A percentile compares a stretch with the other conserved stretches of the same genome.
These are phyloP conservation scores for Bombus balteatus DNA, from an alignment of 1,140 invertebrate genomes.

Conservation along the genomic window DNA sequence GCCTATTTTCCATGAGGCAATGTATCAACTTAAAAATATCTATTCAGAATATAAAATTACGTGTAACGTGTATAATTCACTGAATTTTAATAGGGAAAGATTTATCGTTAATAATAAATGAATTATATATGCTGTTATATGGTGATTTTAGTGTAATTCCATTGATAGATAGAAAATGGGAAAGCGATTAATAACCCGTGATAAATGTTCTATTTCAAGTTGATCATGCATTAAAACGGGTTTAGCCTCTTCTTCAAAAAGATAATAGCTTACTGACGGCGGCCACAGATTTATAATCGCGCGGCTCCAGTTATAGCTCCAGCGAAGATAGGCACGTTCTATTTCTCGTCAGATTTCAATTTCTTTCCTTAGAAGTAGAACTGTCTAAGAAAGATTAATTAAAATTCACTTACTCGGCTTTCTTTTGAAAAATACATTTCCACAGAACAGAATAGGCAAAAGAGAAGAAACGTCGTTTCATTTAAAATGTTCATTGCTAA, in stretches of 20 bases:
- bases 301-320: neutral
- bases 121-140: neutral
- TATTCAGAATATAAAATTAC: neutral
- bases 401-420: neutral
- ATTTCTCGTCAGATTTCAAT: constrained; percentile 11
- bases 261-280: neutral
- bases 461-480: neutral
- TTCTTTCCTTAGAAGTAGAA: neutral
- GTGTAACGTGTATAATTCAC: neutral
- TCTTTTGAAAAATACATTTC: neutral
- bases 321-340: neutral
- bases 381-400: constrained; percentile 16
- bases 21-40: neutral
- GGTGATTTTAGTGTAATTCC: neutral
- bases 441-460: neutral
- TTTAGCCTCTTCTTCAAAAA: neutral
- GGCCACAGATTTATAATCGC: neutral
- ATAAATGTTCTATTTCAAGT: neutral
- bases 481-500: too few species aligned
- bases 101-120: neutral
- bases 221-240: neutral
- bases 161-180: neutral
- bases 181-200: neutral
- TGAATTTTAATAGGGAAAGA: too few species aligned
- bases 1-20: too few species aligned